Conservation (phyloP, 2,113 vertebrate genomes). For the Labeo catla region DNA sequence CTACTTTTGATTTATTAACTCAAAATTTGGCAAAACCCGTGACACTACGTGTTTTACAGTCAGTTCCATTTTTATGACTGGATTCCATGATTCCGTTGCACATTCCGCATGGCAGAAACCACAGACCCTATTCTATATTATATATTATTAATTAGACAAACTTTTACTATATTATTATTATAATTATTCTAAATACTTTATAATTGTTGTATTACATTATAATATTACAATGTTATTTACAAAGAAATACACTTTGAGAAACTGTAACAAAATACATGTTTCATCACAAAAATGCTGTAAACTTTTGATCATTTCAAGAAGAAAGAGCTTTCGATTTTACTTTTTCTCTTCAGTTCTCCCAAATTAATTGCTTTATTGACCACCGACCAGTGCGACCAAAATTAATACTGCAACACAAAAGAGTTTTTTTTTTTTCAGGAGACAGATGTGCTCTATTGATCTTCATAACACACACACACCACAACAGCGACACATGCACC, state of each 20-base stretch:
- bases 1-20: no score
- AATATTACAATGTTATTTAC: not conserved
- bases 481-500: not conserved
- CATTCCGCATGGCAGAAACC: no score
- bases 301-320: not conserved
- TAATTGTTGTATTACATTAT: not conserved
- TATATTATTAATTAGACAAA: not conserved
- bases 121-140: no score
- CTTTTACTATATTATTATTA: not conserved
- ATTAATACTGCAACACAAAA: slow-evolving; percentile 19
- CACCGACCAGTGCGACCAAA: not conserved
- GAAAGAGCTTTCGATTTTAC: not conserved
- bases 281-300: not conserved
- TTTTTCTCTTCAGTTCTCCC: not conserved
- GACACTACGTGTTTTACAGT: no score
- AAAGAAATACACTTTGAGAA: not conserved
- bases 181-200: no score
- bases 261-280: not conserved
- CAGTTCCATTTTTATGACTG: no score
- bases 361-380: slow-evolving; percentile 17
- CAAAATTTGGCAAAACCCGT: no score
- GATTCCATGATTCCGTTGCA: no score
- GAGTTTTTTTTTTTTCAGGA: not conserved
- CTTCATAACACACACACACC: not conserved
- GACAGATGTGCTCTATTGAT: slow-evolving; percentile 16